Evolutionary conservation across 2,888 invertebrate genomes (phyloP), one percentile per base, ranked within the genome.

Genomic region (Hypena proboscidalis): DNA sequence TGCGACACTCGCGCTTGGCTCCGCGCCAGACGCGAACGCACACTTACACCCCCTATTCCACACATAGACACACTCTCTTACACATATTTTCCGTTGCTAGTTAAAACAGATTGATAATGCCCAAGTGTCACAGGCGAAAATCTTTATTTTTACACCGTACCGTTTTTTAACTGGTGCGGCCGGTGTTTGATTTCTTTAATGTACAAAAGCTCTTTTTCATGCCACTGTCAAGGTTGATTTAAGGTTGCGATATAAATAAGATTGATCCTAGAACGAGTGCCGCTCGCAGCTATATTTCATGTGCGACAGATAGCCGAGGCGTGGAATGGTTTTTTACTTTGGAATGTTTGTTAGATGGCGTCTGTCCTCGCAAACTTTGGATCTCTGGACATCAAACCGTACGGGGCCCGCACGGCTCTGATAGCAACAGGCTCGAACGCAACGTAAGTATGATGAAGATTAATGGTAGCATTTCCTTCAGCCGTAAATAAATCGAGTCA

Each of bases 371-470:
- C 93, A 6, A 73, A 78, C 7, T 94, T 88, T 75, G 95, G 95
- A 0, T 88, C 90, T 22, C 89, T 95, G 15, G 95, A 95, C 77
- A 83, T 95, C 6, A 92, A 92, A 68, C 90, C 91, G 22, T 80
- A 90, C 45, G 90, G 92, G 6, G 72, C 71, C 14, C 82, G 80
- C 27, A 80, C 89, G 2, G 93, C 93, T 2, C 77, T 95, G 9
- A 85, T 95, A 20, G 95, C 95, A 1, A 91, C 94, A 11, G 83
- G 89, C 50, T 92, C 92, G 68, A 92, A 91, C 49, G 71, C 77
- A 49, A 93, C 92, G 95, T 95, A 83, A 91, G 86, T 80, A 56
- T 48, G 0, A 21, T 5, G 9, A 8, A n/a, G 1, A 19, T 35
- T 26, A 4, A 8, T 13, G 9, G 13, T 15, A 7, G 17, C 22